Base-by-base conservation (phyloP, 2,888 invertebrate genomes). In the Xanthia togata region DNA sequence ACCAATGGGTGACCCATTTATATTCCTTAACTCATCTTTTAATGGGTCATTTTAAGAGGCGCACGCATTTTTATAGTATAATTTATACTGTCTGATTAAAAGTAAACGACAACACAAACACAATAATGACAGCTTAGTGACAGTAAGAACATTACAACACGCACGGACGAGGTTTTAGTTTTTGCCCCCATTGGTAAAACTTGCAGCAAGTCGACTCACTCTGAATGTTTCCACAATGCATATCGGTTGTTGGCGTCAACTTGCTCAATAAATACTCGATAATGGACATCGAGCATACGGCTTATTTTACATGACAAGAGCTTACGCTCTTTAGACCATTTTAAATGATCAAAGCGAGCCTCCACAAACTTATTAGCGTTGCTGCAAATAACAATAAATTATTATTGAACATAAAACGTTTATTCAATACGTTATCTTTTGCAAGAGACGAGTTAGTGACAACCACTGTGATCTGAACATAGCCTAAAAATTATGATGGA, bases 401-500 rank as follows among this genome's bases (percentile, higher is more conserved):
- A 47, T 5, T 0, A 55, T 68, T 68, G 35, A 53, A n/a, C 4
- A 17, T n/a, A n/a, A 35, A 55, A 68, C n/a, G 35, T 57, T 17
- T 31, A 57, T 20, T 76, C 6, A 38, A 59, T 14, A 57, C 4
- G 14, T 20, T 20, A 44, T 2, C 12, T 14, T 44, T 50, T 38
- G 38, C 47, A 70, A n/a, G 2, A 26, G 26, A 26, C 44, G 6
- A 38, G 17, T 23, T 31, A 31, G 20, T 23, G 20, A 26, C 62
- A 12, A 31, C 20, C 12, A 31, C 38, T 63, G 38, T 81, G 81
- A 38, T 77, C 47, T 31, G 73, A 72, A 55, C 6, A 47, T 55
- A 55, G 38, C 38, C 53, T 62, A 31, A 63, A 12, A 23, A 41
- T 50, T 1, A 9, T 41, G 20, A 62, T 2, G 17, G 12, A 12